Conservation (phyloP, 2,797 vertebrate species). For the Sphenodon punctatus region DNA sequence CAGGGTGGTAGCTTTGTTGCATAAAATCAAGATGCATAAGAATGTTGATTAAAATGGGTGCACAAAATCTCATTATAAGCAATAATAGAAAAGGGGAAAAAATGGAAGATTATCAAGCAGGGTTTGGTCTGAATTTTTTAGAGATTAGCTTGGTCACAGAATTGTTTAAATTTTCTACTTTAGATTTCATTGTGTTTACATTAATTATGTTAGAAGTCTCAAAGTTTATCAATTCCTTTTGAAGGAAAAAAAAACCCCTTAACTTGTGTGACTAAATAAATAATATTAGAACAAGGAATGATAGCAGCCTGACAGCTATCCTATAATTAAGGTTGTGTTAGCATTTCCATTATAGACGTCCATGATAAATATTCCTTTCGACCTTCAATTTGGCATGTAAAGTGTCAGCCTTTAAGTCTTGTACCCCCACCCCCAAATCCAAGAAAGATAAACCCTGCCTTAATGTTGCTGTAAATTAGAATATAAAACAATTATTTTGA, state of each 20-base stretch:
- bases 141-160: neutral
- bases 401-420: neutral
- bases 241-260: neutral
- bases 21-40: conserved; percentile 40
- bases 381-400: neutral
- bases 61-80: conserved; percentile 37
- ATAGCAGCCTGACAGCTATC: neutral
- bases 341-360: neutral
- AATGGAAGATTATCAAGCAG: conserved; percentile 30
- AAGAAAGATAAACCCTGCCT: neutral
- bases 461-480: too few species aligned
- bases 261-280: neutral
- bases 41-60: conserved; percentile 58
- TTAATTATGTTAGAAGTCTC: neutral
- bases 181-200: conserved; percentile 1
- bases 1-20: conserved; percentile 35
- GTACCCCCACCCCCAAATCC: neutral
- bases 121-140: conserved; percentile 16
- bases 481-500: too few species aligned
- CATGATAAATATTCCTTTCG: neutral
- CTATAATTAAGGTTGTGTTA: neutral
- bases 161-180: conserved; percentile 22
- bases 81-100: conserved; percentile 34
- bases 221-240: neutral
- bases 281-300: neutral